Base-by-base conservation (phyloP, 2,113 vertebrate species). In the Cygnus buccinator region DNA sequence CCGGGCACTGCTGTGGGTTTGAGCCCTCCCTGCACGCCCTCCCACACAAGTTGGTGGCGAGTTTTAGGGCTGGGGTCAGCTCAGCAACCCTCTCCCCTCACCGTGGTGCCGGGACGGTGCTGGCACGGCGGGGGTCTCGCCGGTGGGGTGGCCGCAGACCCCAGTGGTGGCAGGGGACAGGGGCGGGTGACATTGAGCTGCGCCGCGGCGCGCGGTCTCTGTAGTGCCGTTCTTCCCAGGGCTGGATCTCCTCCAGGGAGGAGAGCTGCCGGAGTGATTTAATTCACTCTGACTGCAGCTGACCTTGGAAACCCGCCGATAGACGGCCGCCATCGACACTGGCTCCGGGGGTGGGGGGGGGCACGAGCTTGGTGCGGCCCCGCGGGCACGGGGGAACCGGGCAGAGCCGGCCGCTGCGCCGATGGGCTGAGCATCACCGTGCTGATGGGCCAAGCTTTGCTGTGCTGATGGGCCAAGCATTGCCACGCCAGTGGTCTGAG, bases 231-330 rank as follows among this genome's bases (percentile, higher is more conserved):
- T 41, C 87, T 65, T 91, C 50, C 15, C 77, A 5, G 96, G 96
- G 90, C 98, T 97, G 95, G 91, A 94, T 75, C 84, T 98, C 96
- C 98, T 98, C 97, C 97, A 90, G 98, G 98, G 97, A 98, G 95
- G 95, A 94, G 97, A 96, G 95, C 98, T 96, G 97, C 96, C 39
- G 4, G 92, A 96, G 94, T 98, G 98, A 99, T 97, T 97, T 99
- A 97, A 99, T 99, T 97, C 97, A 63, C 95, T 89, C 95, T 98
- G 99, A 99, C 98, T 98, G 95, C 95, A 79, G 93, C 97, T 98
- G 98, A 99, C 98, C 98, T 99, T 99, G 98, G 97, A 96, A 98
- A 97, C 91, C 96, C 77, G 96, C 97, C 97, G 97, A 90, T 92
- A 94, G 86, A 84, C 58, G 39, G 83, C 83, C 35, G 44, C 94